Conservation (phyloP, 2,113 vertebrate genomes). For the Vimba vimba region DNA sequence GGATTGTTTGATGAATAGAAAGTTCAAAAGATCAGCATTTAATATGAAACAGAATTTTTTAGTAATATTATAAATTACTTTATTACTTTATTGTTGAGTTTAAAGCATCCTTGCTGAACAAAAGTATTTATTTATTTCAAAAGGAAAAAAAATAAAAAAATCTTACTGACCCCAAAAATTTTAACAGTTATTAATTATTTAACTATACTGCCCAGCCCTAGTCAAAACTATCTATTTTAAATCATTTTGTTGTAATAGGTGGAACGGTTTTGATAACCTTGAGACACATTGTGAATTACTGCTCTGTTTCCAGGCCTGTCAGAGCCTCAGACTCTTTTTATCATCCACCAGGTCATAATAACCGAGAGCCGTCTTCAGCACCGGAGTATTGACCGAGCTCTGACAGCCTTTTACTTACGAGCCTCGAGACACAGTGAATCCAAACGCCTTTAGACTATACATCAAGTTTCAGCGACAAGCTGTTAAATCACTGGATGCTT, state of each 20-base stretch:
- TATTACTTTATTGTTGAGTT: background rate
- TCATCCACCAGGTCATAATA: background rate
- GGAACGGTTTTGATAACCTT: background rate
- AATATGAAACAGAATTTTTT: too few relatives aligned
- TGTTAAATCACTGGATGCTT: conserved; percentile 24
- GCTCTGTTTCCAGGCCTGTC: background rate
- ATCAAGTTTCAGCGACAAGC: background rate
- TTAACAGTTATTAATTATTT: background rate
- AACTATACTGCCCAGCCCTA: background rate
- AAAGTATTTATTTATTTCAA: background rate
- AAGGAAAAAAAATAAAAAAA: background rate
- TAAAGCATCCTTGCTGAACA: background rate
- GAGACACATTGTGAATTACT: background rate
- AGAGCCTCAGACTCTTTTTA: background rate
- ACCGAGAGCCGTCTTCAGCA: background rate
- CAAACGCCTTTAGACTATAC: background rate
- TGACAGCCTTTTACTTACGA: background rate
- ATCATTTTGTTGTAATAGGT: background rate
- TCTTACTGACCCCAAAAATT: background rate
- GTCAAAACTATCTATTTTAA: background rate
- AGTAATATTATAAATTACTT: background rate
- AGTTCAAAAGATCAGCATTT: background rate
- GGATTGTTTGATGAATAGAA: background rate
- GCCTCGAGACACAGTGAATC: background rate
- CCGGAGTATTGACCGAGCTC: background rate